Evolutionary conservation across 2,888 invertebrate genomes (phyloP), one percentile per base, ranked within the genome.

Genomic region (Athalia rosae): DNA sequence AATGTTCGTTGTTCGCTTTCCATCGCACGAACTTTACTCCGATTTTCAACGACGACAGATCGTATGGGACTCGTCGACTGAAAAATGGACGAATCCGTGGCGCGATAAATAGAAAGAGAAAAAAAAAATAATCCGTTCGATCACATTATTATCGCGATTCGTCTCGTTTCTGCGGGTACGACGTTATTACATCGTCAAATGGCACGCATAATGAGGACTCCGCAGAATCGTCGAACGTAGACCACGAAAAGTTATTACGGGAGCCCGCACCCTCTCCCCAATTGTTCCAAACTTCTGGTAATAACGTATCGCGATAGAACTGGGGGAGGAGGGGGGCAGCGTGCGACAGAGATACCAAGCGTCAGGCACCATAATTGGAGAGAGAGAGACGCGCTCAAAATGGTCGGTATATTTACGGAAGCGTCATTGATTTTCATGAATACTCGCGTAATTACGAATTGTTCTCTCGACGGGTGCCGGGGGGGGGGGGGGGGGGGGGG

Each of bases 371-470:
- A 28, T 28, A 2, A 0, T 41, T 48, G 76, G 61, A 15, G 61
- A 28, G 74, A 4, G 15, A 6, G 6, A 71, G 2, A 61, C n/a
- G 41, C 5, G 15, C 8, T 59, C 48, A 43, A 74, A 74, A 61
- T 74, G 28, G 59, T 74, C 13, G 59, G 47, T 59, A 61, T 74
- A 74, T 74, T 74, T 62, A 74, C 61, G 78, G 41, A 48, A 53
- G 48, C 64, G 79, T 78, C 76, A 80, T 77, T 77, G 79, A 79
- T 79, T 80, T 81, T 73, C 69, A 63, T 78, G 69, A 81, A 79
- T 79, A 76, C 77, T 77, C 76, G 76, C n/a, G 78, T 81, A 80
- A 79, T 79, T 79, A 77, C 76, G 61, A 77, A 79, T 81, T 77
- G 74, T 58, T 78, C 62, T 71, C 50, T 74, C 76, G 50, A 61